phyloP scores from a whole-genome alignment of 2,888 invertebrate species.

The Heliconius aoede region DNA sequence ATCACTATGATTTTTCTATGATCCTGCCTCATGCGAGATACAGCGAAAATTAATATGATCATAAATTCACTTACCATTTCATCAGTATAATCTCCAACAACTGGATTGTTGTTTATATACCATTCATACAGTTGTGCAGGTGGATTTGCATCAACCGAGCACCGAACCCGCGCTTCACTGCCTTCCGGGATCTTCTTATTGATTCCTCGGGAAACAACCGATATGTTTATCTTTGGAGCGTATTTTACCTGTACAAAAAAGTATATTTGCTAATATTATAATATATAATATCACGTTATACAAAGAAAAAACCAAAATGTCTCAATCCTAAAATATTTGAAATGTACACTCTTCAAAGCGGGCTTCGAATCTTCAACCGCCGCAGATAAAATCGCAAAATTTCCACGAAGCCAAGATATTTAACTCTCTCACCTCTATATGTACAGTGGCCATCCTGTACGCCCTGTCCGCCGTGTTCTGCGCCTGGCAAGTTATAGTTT shows the following conservation, averaged over 20 bases:
- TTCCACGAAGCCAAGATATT: not conserved
- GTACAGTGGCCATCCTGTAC: conserved; percentile 91
- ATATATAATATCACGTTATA: no score
- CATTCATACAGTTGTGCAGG: conserved; percentile 91
- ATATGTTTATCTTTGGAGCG: conserved; percentile 91
- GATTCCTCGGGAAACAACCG: conserved; percentile 57
- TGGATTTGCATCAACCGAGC: conserved; percentile 95
- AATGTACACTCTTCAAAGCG: no score
- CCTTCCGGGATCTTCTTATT: conserved; percentile 67
- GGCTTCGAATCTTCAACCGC: no score
- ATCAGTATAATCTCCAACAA: conserved; percentile 91
- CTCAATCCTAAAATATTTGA: no score
- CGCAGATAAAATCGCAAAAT: no score
- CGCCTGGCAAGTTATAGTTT: conserved; percentile 95
- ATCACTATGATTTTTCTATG: not conserved
- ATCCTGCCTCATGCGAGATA: not conserved
- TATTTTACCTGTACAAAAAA: conserved; percentile 89
- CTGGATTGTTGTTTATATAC: conserved; percentile 93
- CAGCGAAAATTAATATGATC: not conserved
- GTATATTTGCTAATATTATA: no score
- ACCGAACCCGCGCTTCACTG: conserved; percentile 75
- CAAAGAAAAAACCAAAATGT: no score
- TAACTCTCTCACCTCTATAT: conserved; percentile 87
- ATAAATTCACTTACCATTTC: conserved; percentile 85
- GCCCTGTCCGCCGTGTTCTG: conserved; percentile 95